Evolutionary conservation across 2,113 vertebrate species (phyloP).

Genomic region (Mobula birostris): DNA sequence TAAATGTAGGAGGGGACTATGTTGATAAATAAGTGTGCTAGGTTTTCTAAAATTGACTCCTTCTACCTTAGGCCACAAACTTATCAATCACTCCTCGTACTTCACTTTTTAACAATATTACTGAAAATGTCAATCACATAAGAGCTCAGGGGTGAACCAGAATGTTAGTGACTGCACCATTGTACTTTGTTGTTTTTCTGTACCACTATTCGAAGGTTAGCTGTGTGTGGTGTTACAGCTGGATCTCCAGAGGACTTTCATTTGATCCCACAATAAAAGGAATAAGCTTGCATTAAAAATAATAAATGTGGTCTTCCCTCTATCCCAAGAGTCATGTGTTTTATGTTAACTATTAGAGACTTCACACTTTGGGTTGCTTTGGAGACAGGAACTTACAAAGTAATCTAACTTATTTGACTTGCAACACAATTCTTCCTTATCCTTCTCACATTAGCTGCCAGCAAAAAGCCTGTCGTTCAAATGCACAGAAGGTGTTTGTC

Average conservation of each 20-base stretch:
- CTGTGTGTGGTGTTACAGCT: neutral
- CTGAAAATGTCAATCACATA: neutral
- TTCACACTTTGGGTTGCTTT: neutral
- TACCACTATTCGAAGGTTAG: neutral
- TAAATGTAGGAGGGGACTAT: too few species aligned
- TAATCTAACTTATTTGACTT: neutral
- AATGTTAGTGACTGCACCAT: neutral
- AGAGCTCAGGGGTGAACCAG: neutral
- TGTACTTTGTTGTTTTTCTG: neutral
- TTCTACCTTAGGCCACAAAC: too few species aligned
- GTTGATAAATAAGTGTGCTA: too few species aligned
- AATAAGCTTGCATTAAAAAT: neutral
- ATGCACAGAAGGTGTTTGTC: neutral
- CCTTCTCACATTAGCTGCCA: neutral
- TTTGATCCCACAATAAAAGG: neutral
- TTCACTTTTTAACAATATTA: neutral
- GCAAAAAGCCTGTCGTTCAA: neutral
- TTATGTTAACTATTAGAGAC: neutral
- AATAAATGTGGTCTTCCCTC: neutral
- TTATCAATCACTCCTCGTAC: too few species aligned
- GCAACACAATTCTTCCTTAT: neutral
- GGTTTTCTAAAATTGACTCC: too few species aligned
- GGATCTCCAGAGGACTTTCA: neutral
- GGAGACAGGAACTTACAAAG: neutral
- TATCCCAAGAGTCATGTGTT: neutral